phyloP scores from a whole-genome alignment of 2,888 invertebrate genomes.

The Pasiphila rectangulata region DNA sequence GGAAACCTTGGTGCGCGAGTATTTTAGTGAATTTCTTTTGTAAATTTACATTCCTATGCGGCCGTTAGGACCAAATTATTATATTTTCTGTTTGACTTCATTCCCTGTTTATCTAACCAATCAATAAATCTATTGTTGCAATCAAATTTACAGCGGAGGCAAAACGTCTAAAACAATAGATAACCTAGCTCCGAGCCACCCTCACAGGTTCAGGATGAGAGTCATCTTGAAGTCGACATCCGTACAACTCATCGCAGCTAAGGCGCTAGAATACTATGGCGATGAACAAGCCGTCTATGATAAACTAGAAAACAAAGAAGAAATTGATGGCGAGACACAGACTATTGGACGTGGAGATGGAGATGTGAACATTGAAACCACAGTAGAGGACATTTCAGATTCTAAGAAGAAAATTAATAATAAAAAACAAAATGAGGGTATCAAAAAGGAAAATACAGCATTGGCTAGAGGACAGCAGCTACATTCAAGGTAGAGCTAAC shows the following conservation, averaged over 20 bases:
- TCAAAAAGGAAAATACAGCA: too few species aligned
- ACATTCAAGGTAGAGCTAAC: too few species aligned
- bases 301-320: conserved; percentile 29
- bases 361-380: conserved; percentile 2
- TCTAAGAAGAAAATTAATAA: too few species aligned
- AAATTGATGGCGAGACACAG: background rate
- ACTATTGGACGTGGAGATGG: background rate
- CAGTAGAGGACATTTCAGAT: conserved; percentile 1
- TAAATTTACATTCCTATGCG: too few species aligned
- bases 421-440: too few species aligned
- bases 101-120: too few species aligned
- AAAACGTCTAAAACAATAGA: conserved; percentile 63
- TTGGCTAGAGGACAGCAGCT: too few species aligned
- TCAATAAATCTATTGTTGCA: background rate
- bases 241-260: conserved; percentile 41
- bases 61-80: too few species aligned
- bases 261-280: conserved; percentile 48
- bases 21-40: too few species aligned
- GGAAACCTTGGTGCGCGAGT: too few species aligned
- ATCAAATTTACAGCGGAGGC: conserved; percentile 60
- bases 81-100: too few species aligned
- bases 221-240: conserved; percentile 51
- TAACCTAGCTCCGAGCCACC: conserved; percentile 69
- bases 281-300: conserved; percentile 40
- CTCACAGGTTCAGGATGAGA: conserved; percentile 72